Conservation (phyloP, 2,888 invertebrate genomes). For the Hirtodrosophila cameraria region DNA sequence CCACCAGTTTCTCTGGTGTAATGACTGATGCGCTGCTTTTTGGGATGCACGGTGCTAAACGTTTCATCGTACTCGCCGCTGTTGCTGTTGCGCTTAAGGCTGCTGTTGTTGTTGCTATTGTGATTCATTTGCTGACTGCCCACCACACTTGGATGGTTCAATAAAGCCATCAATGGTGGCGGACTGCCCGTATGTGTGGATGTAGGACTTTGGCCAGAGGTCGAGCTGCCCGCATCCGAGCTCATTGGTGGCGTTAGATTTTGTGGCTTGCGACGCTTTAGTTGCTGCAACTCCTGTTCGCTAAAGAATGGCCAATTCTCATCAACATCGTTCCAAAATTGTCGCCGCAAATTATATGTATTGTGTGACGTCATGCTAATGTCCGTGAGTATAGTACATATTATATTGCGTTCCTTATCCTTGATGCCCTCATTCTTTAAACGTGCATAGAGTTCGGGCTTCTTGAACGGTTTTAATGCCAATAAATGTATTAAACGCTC, state of each 20-base stretch:
- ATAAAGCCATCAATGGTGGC: slow-evolving; percentile 84
- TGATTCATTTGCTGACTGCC: slow-evolving; percentile 4
- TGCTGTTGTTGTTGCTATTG: slow-evolving; percentile 24
- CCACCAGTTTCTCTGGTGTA: slow-evolving; percentile 86
- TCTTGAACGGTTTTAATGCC: slow-evolving; percentile 96
- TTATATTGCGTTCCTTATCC: slow-evolving; percentile 91
- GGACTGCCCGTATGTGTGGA: slow-evolving; percentile 91
- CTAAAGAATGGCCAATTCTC: slow-evolving; percentile 97
- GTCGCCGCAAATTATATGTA: slow-evolving; percentile 93
- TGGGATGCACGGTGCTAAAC: slow-evolving; percentile 84
- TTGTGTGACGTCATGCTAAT: slow-evolving; percentile 92
- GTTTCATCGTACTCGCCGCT: slow-evolving; percentile 86
- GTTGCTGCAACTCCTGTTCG: slow-evolving; percentile 93
- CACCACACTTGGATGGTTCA: slow-evolving; percentile 21
- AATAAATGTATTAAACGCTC: slow-evolving; percentile 97
- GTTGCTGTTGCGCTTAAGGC: slow-evolving; percentile 85
- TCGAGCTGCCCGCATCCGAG: slow-evolving; percentile 91
- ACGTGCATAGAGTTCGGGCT: slow-evolving; percentile 93
- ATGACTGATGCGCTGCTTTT: slow-evolving; percentile 95
- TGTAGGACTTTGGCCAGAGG: slow-evolving; percentile 91
- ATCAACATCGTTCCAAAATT: slow-evolving; percentile 96
- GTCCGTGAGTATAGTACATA: slow-evolving; percentile 91
- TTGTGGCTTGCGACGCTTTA: slow-evolving; percentile 96
- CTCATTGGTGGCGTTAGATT: slow-evolving; percentile 95
- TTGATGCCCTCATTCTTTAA: slow-evolving; percentile 94